A percentile compares a stretch with the other conserved stretches of the same genome.
Conservation (phyloP, 2,888 invertebrate species). For the Cephus pygmeus region DNA sequence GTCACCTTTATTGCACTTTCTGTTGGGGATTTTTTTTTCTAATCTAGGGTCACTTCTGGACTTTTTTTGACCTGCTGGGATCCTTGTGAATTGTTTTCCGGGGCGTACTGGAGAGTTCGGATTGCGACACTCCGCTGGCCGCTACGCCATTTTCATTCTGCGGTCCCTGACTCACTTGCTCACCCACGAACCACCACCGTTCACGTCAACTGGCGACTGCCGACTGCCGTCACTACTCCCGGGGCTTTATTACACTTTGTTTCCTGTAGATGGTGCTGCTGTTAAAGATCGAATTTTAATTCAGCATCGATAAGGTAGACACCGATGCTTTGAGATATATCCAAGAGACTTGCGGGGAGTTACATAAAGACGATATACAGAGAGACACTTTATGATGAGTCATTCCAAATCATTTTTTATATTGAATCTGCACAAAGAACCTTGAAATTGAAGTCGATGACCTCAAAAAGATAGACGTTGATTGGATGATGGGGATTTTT, state of each 20-base stretch:
- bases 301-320: not conserved
- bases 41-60: too few species aligned
- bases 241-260: not conserved
- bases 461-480: too few species aligned
- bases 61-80: not conserved
- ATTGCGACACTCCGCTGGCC: constrained; percentile 20
- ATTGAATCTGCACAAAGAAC: too few species aligned
- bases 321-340: not conserved
- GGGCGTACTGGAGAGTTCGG: constrained; percentile 1
- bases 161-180: constrained; percentile 27
- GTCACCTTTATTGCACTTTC: too few species aligned
- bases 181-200: constrained; percentile 29
- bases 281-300: not conserved
- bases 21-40: too few species aligned
- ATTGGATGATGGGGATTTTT: too few species aligned
- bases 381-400: too few species aligned
- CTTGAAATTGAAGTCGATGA: too few species aligned
- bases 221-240: constrained; percentile 37
- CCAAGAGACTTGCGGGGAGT: not conserved
- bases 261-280: not conserved
- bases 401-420: not conserved
- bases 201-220: constrained; percentile 45
- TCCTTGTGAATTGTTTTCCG: constrained; percentile 2
- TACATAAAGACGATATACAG: too few species aligned
- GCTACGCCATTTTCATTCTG: constrained; percentile 55